Evolutionary conservation across 2,888 invertebrate species (phyloP), one percentile per base, ranked within the genome.

Genomic region (Stegana nigrithorax): DNA sequence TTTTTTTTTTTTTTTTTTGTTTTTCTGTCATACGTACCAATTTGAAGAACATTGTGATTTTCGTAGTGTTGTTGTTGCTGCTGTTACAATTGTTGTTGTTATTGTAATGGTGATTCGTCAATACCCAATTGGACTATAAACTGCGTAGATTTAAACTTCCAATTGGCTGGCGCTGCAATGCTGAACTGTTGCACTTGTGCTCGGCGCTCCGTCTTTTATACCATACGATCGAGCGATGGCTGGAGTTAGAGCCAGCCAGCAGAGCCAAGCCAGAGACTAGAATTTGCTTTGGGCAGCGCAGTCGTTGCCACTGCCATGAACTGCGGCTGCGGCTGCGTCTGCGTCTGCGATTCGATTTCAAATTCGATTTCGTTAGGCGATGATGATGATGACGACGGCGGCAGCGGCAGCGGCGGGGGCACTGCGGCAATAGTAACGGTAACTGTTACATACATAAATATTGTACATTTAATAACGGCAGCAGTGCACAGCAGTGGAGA

Each of bases 41-140:
- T 81, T 86, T 85, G 69, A 76, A 78, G 73, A 85, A 84, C 85
- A 85, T 85, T 72, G 77, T 81, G 73, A 17, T 67, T 53, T 32
- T 53, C 57, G 10, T 50, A 47, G 42, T 76, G 23, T 36, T 60
- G 47, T 6, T 56, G 27, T 6, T 25, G 25, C 27, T 57, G 47
- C 25, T 47, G 45, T 25, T 53, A 6, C 29, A 10, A 10, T n/a
- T 39, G n/a, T 39, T 39, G n/a, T 39, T 39, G 39, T 39, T 39
- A 17, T 47, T 47, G 45, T 23, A 23, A 23, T 7, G 39, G 23
- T 23, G 5, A 73, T 66, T 72, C 69, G 74, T 69, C 68, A 62
- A 51, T 67, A 73, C 76, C n/a, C 72, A 85, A 84, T 83, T 82
- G 85, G 85, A 86, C 86, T 86, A 84, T 86, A 78, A 80, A 75